Base-by-base conservation (phyloP, 2,113 vertebrate species). In the Indicator maculatus region DNA sequence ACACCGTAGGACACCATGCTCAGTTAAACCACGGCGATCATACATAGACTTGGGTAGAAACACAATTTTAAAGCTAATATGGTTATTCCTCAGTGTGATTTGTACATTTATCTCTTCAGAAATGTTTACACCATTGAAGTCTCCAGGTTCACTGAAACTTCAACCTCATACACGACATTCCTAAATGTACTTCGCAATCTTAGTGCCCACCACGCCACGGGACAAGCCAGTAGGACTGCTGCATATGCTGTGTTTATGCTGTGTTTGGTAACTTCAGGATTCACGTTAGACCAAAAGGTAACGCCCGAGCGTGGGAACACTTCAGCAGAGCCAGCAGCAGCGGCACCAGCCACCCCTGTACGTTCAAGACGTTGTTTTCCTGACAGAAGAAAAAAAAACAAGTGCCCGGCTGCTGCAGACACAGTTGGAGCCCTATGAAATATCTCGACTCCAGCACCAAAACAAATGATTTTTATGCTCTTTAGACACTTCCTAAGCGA, bases 401-500 rank as follows among this genome's bases (percentile, higher is more conserved):
- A 16, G 31, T 0, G 8, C 14, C 5, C 23, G 16, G 1, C 31
- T 11, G 27, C 45, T 61, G 78, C 55, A 20, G 31, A 1, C 24
- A 18, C 27, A 27, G 55, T 5, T 52, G 50, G 3, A 55, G 7
- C 2, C 9, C n/a, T 6, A 7, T 4, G 11, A 4, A 50, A 59
- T 1, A 11, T 18, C 8, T 0, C 1, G 9, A 2, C 20, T 55
- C 17, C 39, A 9, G 36, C 45, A 30, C 2, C 53, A 6, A 65
- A 18, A 12, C 0, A 36, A 17, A 0, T 11, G 3, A 4, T 1
- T 12, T 15, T 1, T 9, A 9, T 0, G 31, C 5, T 6, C 38
- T 45, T 55, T 3, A 36, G 60, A 16, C 11, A 24, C n/a, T 38
- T 26, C 45, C 52, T 36, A 6, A 52, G 59, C 2, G 4, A 19